Evolutionary conservation across 1,140 invertebrate genomes (phyloP), one percentile per base, ranked within the genome.

Genomic region (Drosophila orena): DNA sequence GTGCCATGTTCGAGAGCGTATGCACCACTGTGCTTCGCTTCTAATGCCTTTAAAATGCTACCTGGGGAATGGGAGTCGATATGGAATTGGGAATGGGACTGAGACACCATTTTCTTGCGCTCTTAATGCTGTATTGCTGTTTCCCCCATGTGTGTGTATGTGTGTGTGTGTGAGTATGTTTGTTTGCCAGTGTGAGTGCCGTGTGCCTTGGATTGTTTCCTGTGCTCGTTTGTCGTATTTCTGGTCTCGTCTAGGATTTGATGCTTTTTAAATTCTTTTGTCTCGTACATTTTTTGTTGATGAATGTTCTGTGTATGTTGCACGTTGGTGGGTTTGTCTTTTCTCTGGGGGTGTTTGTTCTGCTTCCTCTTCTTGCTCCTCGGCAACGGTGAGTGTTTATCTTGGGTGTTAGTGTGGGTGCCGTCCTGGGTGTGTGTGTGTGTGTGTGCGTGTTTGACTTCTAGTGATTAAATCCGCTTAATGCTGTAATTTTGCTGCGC

Each of bases 221-320:
- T 86, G 78, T 88, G 72, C 77, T 71, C 42, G 73, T 74, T 73
- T 75, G 38, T 22, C 69, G 71, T 69, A 68, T 79, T 77, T 69
- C 68, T 79, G 70, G 80, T 84, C 76, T 89, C 66, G 75, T 62
- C 72, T 84, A 74, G 84, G 72, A 83, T 88, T 88, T 89, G 34
- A 83, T 88, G 79, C 53, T 88, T 89, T 75, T 62, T 90, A 77
- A 64, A 77, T 77, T 72, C 80, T 89, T 88, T 89, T 80, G 79
- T 89, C 72, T 88, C 64, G 84, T 77, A 69, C 37, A 50, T 81
- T 78, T 78, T 71, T 78, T 71, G 78, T 69, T 81, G 75, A 69
- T 71, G 61, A 61, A 79, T 81, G 71, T 53, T 47, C 38, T 27
- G 34, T 34, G 17, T 35, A 56, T 24, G 22, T 10, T 54, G 40